Conservation (phyloP, 2,797 vertebrate species). For the Neostethus bicornis region DNA sequence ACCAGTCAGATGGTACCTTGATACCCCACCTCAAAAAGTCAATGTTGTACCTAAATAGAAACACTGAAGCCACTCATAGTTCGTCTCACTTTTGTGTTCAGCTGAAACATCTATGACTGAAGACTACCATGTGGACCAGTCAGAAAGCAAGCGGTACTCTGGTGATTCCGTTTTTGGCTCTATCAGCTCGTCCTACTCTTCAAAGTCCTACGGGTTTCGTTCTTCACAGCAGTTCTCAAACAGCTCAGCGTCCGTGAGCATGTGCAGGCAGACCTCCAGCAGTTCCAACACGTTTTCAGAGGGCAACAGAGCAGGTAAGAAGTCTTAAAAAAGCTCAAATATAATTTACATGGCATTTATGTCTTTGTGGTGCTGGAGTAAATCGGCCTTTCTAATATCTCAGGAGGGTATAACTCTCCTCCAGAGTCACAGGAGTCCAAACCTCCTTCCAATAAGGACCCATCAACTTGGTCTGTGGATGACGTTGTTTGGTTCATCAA, state of each 20-base stretch:
- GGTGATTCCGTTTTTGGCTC: constrained; percentile 81
- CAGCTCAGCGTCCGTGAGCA: constrained; percentile 67
- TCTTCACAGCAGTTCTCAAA: constrained; percentile 73
- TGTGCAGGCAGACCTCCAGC: constrained; percentile 82
- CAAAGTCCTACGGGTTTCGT: constrained; percentile 78
- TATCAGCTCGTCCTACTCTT: constrained; percentile 77
- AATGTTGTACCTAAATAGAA: not conserved
- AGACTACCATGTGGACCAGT: constrained; percentile 81
- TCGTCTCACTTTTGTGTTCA: constrained; percentile 35
- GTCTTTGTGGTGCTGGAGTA: not conserved
- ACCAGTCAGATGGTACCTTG: constrained; percentile 77
- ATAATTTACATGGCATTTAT: not conserved
- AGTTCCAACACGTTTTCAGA: constrained; percentile 83
- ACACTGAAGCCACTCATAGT: not conserved
- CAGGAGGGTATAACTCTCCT: constrained; percentile 63
- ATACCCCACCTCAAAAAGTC: not conserved
- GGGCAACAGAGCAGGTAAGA: constrained; percentile 86
- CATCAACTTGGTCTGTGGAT: constrained; percentile 90
- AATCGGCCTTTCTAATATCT: not conserved
- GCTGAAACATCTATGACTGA: constrained; percentile 83
- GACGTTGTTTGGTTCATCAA: constrained; percentile 93
- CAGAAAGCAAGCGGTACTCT: constrained; percentile 77
- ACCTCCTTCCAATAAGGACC: constrained; percentile 85
- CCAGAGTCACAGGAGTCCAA: constrained; percentile 79
- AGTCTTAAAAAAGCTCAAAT: not conserved